phyloP scores from a whole-genome alignment of 2,113 vertebrate genomes.

The Athene noctua region DNA sequence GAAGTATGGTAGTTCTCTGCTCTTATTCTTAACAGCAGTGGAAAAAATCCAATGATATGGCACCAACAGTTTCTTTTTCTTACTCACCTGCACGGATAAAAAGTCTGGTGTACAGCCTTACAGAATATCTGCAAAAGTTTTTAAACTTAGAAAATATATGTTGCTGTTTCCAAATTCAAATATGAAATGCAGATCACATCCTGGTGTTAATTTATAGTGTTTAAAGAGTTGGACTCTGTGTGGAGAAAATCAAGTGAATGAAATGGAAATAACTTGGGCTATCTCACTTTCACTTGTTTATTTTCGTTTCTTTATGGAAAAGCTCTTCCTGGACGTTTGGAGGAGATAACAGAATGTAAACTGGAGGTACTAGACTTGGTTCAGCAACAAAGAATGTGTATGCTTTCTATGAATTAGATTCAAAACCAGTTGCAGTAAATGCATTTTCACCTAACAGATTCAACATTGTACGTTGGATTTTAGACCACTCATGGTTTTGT shows the following conservation, averaged over 20 bases:
- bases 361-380: neutral
- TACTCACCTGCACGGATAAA: neutral
- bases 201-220: neutral
- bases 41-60: neutral
- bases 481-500: neutral
- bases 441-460: neutral
- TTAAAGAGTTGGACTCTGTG: neutral
- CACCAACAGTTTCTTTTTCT: neutral
- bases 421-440: neutral
- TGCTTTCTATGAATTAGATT: neutral
- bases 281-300: neutral
- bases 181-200: neutral
- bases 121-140: neutral
- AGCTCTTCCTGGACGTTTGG: neutral
- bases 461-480: neutral
- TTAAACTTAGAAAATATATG: neutral
- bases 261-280: neutral
- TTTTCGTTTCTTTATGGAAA: neutral
- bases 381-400: neutral
- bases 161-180: neutral
- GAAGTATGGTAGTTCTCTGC: neutral
- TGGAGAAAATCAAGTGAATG: neutral
- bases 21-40: neutral
- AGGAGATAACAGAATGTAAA: neutral
- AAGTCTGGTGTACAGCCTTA: neutral